A percentile compares a stretch with the other conserved stretches of the same genome.
Conservation (phyloP, 2,888 invertebrate genomes). For the Drosophila mimetica region DNA sequence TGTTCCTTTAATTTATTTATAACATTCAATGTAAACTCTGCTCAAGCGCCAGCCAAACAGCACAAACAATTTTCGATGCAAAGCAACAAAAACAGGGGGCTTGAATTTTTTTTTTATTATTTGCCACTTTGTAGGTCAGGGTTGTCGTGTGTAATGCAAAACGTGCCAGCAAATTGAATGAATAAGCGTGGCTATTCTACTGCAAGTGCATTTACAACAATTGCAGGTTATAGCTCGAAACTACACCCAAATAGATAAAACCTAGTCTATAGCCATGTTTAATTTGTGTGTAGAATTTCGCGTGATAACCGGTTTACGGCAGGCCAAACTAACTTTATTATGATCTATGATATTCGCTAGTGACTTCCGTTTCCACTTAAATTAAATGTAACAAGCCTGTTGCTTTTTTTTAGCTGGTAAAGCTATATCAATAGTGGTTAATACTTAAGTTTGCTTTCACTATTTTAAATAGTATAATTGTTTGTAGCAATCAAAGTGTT, state of each 20-base stretch:
- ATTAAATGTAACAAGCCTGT: slow-evolving; percentile 7
- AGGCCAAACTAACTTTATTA: slow-evolving; percentile 1
- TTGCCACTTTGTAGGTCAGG: slow-evolving; percentile 74
- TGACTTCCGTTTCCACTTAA: slow-evolving; percentile 24
- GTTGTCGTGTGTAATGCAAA: slow-evolving; percentile 80
- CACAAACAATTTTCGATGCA: slow-evolving; percentile 62
- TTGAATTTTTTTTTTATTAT: slow-evolving; percentile 38
- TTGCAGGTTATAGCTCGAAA: slow-evolving; percentile 25
- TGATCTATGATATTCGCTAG: slow-evolving; percentile 8
- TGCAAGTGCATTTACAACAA: slow-evolving; percentile 44
- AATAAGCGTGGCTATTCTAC: slow-evolving; percentile 54
- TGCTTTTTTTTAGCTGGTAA: not conserved
- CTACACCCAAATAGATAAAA: slow-evolving; percentile 2
- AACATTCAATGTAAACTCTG: slow-evolving; percentile 65
- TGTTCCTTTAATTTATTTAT: slow-evolving; percentile 72
- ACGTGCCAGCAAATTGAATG: slow-evolving; percentile 76
- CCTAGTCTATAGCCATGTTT: not conserved
- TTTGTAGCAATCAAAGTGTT: too few species aligned
- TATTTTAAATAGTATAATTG: too few species aligned
- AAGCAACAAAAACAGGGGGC: slow-evolving; percentile 47
- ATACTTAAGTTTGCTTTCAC: too few species aligned
- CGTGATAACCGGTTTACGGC: slow-evolving; percentile 16
- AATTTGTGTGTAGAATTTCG: slow-evolving; percentile 17
- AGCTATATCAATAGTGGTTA: not conserved
- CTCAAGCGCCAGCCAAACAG: slow-evolving; percentile 49